Evolutionary conservation across 2,888 invertebrate species (phyloP), one percentile per base, ranked within the genome.

Genomic region (Yponomeuta sedellus): DNA sequence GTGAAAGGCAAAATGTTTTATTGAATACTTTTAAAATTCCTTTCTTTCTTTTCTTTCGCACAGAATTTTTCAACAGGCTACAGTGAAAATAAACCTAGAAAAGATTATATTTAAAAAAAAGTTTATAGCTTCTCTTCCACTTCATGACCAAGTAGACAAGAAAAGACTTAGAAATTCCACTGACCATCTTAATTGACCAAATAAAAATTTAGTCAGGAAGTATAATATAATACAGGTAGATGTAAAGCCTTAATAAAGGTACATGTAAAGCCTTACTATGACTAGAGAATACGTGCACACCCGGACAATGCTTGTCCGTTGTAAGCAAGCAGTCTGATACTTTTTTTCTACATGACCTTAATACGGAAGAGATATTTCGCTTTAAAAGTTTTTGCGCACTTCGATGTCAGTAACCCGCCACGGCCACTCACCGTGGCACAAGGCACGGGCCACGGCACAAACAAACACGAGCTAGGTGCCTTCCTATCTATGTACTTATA

Each of bases 341-440:
- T 8, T 65, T 65, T 59, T 65, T 65, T 59, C 34, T 16, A 22
- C 65, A 25, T 64, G 39, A 65, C 34, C 59, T 65, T 65, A 65
- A 59, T 59, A 65, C 25, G 19, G 39, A 39, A 28, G 40, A 56
- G 28, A 39, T 65, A 58, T 39, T 65, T 59, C 11, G 59, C 59
- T 58, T 65, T 19, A 52, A 16, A 71, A 70, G 70, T 72, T 73
- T 80, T 81, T 80, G 79, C 76, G 75, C 74, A 72, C 72, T 70
- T 72, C 34, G 71, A 75, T 79, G 83, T 84, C 83, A 85, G 82
- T 83, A 86, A 85, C 84, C 85, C 77, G 70, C 74, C 71, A 73
- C 82, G 86, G 86, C 86, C 86, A 86, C 70, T 87, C 83, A 86
- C 87, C 86, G 82, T 8, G 20, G 40, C 56, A 34, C 10, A 10